Evolutionary conservation across 1,140 invertebrate genomes (phyloP), one percentile per base, ranked within the genome.

Genomic region (Drosophila simulans): DNA sequence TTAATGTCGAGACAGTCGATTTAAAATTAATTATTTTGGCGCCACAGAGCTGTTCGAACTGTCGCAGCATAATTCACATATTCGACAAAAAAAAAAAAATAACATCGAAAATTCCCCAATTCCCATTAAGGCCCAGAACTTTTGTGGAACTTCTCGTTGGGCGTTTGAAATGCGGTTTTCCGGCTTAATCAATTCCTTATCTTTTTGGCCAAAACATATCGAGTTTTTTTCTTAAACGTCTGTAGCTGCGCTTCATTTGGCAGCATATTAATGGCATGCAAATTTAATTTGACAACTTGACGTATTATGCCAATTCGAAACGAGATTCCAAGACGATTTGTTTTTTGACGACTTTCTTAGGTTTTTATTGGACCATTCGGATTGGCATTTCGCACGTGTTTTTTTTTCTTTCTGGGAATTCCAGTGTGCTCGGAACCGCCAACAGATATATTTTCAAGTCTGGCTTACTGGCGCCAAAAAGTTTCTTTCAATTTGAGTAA

Each of bases 21-120:
- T 62, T 59, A 79, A 74, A 89, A 84, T 89, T 89, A 80, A 89
- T 89, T 89, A 77, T 86, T 75, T 80, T 39, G 80, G 77, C 84
- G 72, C 76, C 84, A 84, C 73, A 53, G 55, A 77, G 64, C 49
- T 65, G 62, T 57, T 71, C 59, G 10, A 45, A 35, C 10, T 43
- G 54, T 51, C 39, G 35, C 45, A 70, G 65, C 53, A 77, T 69
- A 77, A 77, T 59, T 53, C 73, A 77, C 46, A 59, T 49, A 27
- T 12, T 34, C 22, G 48, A 42, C 39, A 13, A 10, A 13, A 46
- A 17, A 71, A 64, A 72, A 31, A 70, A 49, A 74, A 31, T 17
- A 71, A 40, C 35, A 40, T 70, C 35, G n/a, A 31, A 49, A 70
- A 70, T 42, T 57, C 65, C 60, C 25, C 57, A 54, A 74, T 7